Conservation (phyloP, 2,113 vertebrate species). For the Trogon melanurus region DNA sequence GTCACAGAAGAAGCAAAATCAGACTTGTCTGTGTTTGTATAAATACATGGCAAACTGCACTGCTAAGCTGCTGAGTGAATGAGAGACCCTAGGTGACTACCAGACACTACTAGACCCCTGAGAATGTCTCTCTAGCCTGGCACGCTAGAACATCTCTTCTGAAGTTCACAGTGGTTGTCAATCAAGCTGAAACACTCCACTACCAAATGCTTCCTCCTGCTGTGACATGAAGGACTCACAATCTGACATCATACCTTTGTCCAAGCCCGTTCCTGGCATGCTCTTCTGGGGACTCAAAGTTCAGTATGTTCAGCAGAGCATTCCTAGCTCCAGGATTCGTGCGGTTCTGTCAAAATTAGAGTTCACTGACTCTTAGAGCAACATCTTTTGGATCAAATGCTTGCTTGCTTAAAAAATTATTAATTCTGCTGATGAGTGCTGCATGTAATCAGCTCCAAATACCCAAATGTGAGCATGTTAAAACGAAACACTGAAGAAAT, state of each 20-base stretch:
- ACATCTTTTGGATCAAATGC: not conserved
- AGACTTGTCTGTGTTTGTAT: not conserved
- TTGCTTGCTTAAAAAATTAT: not conserved
- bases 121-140: not conserved
- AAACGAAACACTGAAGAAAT: not conserved
- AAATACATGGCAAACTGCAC: too few species aligned
- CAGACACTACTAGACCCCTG: not conserved
- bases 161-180: not conserved
- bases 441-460: not conserved
- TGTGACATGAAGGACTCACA: not conserved
- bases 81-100: not conserved
- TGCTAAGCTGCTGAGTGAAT: not conserved
- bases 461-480: not conserved
- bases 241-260: not conserved
- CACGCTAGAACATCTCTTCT: not conserved
- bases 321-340: not conserved
- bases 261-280: not conserved
- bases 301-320: not conserved
- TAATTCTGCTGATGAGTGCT: not conserved
- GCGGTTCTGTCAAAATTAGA: not conserved
- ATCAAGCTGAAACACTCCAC: not conserved
- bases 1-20: constrained; percentile 63
- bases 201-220: not conserved
- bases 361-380: not conserved
- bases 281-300: not conserved